These are phyloP conservation scores for Platyscapa corneri DNA, from an alignment of 1,140 invertebrate genomes.

Conservation along the genomic window DNA sequence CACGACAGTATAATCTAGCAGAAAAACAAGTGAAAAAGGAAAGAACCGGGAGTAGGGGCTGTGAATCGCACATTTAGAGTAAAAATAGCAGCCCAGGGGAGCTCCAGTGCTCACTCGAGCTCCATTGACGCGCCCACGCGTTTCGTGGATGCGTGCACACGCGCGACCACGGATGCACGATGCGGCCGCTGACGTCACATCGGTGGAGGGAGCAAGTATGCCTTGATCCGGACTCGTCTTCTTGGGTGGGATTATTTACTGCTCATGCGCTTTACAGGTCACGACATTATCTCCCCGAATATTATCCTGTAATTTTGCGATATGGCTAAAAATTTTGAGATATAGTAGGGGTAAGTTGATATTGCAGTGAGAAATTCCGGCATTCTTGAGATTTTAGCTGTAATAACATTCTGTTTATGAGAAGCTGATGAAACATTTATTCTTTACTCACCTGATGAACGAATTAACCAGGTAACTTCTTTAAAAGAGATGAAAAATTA, in stretches of 20 bases:
- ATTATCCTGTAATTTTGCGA: not conserved
- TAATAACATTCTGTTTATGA: not conserved
- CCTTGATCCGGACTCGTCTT: not conserved
- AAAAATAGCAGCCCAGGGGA: conserved; percentile 16
- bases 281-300: too few species aligned
- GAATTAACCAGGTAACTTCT: too few species aligned
- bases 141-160: not conserved
- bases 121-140: conserved; percentile 27
- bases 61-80: not conserved
- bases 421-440: not conserved
- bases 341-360: not conserved
- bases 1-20: not conserved
- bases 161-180: not conserved
- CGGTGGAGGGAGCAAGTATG: not conserved
- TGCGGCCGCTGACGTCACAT: conserved; percentile 10
- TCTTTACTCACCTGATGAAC: not conserved
- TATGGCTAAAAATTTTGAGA: not conserved
- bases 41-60: not conserved
- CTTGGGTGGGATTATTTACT: not conserved
- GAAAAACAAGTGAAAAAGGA: not conserved
- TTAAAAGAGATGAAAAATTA: too few species aligned
- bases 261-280: not conserved
- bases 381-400: not conserved
- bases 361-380: not conserved
- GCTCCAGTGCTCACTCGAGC: conserved; percentile 11